Conservation (phyloP, 2,888 invertebrate genomes). For the Polydrusus pterygomalis region DNA sequence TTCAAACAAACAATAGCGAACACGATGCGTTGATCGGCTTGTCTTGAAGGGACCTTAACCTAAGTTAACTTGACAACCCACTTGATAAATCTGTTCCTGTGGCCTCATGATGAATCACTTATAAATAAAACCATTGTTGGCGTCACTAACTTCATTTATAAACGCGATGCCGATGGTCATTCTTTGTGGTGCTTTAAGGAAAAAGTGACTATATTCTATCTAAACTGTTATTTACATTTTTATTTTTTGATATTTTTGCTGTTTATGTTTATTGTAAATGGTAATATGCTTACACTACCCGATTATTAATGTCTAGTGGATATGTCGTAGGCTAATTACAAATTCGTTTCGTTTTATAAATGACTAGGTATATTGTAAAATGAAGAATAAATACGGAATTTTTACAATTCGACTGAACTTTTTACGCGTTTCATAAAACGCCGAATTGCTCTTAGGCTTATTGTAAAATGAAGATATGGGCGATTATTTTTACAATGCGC, state of each 20-base stretch:
- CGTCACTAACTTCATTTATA: constrained; percentile 60
- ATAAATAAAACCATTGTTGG: constrained; percentile 64
- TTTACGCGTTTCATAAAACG: too few species aligned
- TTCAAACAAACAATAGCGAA: constrained; percentile 50
- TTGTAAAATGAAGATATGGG: too few species aligned
- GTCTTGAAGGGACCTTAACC: constrained; percentile 59
- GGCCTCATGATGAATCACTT: constrained; percentile 64
- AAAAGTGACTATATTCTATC: not conserved
- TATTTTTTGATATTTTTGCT: not conserved
- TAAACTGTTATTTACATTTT: not conserved
- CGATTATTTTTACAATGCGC: too few species aligned
- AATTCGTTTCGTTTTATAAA: too few species aligned
- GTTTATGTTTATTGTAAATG: too few species aligned
- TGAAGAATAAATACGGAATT: too few species aligned
- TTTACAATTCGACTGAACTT: too few species aligned
- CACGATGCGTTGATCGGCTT: constrained; percentile 52
- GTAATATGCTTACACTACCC: too few species aligned
- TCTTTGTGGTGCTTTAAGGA: constrained; percentile 8
- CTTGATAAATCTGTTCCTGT: constrained; percentile 63
- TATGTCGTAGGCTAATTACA: too few species aligned
- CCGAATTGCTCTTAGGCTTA: too few species aligned
- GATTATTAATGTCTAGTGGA: too few species aligned
- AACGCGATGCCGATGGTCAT: constrained; percentile 16
- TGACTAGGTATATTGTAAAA: too few species aligned
- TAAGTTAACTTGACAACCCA: constrained; percentile 62